Evolutionary conservation across 2,888 invertebrate species (phyloP).

Genomic region (Hyposoter dolosus): DNA sequence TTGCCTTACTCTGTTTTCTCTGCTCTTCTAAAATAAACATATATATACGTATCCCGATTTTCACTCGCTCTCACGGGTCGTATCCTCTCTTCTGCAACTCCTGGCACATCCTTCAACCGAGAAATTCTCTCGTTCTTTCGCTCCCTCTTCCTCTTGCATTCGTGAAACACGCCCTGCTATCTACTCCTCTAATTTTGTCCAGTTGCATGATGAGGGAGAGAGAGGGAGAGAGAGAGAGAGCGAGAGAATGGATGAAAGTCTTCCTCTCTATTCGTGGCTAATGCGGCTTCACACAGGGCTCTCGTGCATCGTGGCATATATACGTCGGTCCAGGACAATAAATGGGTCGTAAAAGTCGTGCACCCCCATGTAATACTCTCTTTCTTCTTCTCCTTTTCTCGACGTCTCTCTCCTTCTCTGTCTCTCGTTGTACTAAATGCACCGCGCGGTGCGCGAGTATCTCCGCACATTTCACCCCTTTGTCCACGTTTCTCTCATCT

Average conservation of each 20-base stretch:
- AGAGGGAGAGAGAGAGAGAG: constrained; percentile 19
- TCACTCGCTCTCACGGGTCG: constrained; percentile 54
- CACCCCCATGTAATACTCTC: constrained; percentile 51
- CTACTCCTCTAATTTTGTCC: constrained; percentile 58
- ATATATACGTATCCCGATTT: constrained; percentile 44
- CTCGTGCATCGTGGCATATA: constrained; percentile 44
- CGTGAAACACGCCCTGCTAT: constrained; percentile 22
- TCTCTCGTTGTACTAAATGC: constrained; percentile 45
- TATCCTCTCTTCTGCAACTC: constrained; percentile 44
- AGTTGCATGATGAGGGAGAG: constrained; percentile 42
- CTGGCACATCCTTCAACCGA: constrained; percentile 52
- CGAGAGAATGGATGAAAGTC: constrained; percentile 9
- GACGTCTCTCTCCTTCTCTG: constrained; percentile 8
- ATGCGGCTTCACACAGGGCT: constrained; percentile 63
- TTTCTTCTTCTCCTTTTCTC: constrained; percentile 31
- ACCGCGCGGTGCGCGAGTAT: constrained; percentile 24
- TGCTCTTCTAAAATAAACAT: background rate
- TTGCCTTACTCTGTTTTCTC: constrained; percentile 18
- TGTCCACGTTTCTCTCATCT: constrained; percentile 61
- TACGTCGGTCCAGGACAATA: constrained; percentile 66
- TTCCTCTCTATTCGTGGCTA: constrained; percentile 60
- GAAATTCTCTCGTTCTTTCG: constrained; percentile 30
- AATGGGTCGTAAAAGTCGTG: constrained; percentile 68
- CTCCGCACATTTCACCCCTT: constrained; percentile 58
- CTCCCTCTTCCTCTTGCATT: background rate